Percentiles rank a stretch among this genome's conserved stretches.
phyloP scores from a whole-genome alignment of 2,888 invertebrate species.

The Sarcophaga subvicina region DNA sequence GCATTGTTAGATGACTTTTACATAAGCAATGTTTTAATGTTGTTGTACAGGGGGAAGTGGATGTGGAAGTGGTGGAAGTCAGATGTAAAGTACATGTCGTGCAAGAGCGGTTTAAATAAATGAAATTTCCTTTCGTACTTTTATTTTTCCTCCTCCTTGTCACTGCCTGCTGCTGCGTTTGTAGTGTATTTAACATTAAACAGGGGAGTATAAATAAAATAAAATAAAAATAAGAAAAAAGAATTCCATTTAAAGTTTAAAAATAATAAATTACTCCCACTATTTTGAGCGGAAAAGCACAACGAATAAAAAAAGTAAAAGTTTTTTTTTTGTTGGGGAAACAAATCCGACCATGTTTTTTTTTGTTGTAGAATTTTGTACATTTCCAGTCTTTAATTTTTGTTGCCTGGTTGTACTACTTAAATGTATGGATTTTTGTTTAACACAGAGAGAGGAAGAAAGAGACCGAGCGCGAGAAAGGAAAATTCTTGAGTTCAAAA shows the following conservation, averaged over 20 bases:
- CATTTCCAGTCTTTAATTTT: constrained; percentile 10
- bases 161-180: no score
- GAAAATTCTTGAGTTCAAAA: background rate
- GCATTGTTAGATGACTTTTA: no score
- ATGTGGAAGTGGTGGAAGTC: no score
- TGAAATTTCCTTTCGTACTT: no score
- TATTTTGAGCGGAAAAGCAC: constrained; percentile 12
- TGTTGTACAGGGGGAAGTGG: no score
- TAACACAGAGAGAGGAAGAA: no score
- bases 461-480: background rate
- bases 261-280: constrained; percentile 56
- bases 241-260: constrained; percentile 41
- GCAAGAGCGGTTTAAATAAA: no score
- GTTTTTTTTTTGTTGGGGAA: constrained; percentile 17
- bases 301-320: constrained; percentile 35
- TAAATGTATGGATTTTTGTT: constrained; percentile 2
- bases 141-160: no score
- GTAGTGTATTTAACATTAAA: no score
- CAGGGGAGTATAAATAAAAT: no score
- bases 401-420: constrained; percentile 17
- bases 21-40: no score
- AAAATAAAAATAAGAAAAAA: background rate
- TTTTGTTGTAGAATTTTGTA: constrained; percentile 22
- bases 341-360: background rate
- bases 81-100: no score